phyloP scores from a whole-genome alignment of 2,888 invertebrate genomes.

The Leucania comma region DNA sequence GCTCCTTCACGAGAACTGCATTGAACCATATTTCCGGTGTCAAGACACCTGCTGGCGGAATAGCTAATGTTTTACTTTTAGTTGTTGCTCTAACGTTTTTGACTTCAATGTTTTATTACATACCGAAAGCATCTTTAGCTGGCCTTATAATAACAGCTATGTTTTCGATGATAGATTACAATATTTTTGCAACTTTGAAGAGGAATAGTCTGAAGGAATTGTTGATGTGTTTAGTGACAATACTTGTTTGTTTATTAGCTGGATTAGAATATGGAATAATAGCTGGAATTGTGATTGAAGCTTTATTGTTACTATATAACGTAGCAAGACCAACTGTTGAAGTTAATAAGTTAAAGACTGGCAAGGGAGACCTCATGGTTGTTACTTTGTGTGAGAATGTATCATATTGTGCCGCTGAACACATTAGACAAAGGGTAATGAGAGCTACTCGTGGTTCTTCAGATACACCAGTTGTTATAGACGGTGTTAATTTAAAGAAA shows the following conservation, averaged over 20 bases:
- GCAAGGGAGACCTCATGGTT: conserved; percentile 74
- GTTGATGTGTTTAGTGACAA: conserved; percentile 74
- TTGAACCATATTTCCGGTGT: conserved; percentile 98
- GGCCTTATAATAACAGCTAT: conserved; percentile 97
- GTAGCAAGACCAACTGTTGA: conserved; percentile 79
- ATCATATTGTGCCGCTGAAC: conserved; percentile 84
- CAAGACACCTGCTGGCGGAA: conserved; percentile 95
- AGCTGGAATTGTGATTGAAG: conserved; percentile 79
- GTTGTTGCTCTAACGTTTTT: conserved; percentile 95
- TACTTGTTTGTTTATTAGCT: conserved; percentile 73
- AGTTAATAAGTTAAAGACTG: conserved; percentile 67
- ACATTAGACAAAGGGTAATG: conserved; percentile 74
- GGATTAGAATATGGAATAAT: conserved; percentile 86
- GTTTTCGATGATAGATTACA: conserved; percentile 95
- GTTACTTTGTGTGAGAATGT: conserved; percentile 77
- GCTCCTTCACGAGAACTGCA: conserved; percentile 96
- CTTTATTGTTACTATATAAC: conserved; percentile 77
- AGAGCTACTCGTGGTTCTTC: conserved; percentile 66
- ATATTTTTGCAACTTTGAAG: conserved; percentile 92
- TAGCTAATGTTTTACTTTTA: conserved; percentile 94
- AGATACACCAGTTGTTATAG: conserved; percentile 75
- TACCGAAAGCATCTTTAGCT: conserved; percentile 96
- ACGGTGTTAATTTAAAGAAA: conserved; percentile 77
- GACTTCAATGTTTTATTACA: conserved; percentile 95
- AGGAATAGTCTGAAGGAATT: conserved; percentile 92